A percentile compares a stretch with the other conserved stretches of the same genome.
phyloP scores from a whole-genome alignment of 2,888 invertebrate species.

The Cabera pusaria region DNA sequence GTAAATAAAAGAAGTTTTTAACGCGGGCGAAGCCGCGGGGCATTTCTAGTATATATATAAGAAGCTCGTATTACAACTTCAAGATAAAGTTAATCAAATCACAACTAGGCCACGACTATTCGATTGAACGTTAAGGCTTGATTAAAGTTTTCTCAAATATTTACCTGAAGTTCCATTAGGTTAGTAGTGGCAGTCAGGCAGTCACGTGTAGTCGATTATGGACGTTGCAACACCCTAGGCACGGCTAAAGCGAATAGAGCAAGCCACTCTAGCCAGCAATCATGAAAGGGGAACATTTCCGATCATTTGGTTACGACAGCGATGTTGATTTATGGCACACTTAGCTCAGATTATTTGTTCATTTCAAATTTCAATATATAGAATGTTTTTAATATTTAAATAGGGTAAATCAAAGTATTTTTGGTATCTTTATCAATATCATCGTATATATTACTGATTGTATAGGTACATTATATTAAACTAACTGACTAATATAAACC shows the following conservation, averaged over 20 bases:
- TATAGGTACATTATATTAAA: no score
- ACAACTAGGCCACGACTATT: background rate
- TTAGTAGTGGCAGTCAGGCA: slow-evolving; percentile 4
- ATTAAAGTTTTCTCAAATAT: slow-evolving; percentile 1
- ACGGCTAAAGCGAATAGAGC: slow-evolving; percentile 19
- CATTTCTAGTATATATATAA: no score
- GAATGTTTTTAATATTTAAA: no score
- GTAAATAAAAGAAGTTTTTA: no score
- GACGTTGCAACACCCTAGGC: slow-evolving; percentile 26
- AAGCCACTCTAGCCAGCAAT: slow-evolving; percentile 25
- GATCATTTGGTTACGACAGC: slow-evolving; percentile 35
- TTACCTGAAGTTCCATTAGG: background rate
- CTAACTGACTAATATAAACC: no score
- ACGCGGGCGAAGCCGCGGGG: no score
- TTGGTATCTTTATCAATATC: no score
- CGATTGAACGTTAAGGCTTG: background rate
- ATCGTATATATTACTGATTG: no score
- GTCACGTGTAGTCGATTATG: slow-evolving; percentile 29
- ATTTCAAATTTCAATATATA: no score
- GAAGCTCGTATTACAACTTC: no score
- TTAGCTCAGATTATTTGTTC: background rate
- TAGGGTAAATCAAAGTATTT: no score
- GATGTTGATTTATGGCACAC: slow-evolving; percentile 33
- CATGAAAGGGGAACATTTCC: slow-evolving; percentile 37
- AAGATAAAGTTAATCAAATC: no score